A percentile compares a stretch with the other conserved stretches of the same genome.
Evolutionary conservation across 2,888 invertebrate genomes (phyloP).

Genomic region (Myopa testacea): DNA sequence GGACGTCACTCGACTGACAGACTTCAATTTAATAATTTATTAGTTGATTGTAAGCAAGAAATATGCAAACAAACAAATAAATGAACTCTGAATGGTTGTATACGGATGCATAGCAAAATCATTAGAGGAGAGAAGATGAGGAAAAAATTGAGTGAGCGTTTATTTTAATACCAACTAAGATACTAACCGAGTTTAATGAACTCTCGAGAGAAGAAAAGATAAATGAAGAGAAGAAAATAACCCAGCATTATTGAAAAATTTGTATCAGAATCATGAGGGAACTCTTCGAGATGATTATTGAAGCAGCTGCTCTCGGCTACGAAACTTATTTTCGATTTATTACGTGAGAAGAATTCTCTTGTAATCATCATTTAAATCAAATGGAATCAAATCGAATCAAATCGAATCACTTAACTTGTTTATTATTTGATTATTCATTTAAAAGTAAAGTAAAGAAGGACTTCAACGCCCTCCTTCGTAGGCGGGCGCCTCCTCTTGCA

Average conservation of each 20-base stretch:
- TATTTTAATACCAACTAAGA: neutral
- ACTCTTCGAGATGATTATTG: no score
- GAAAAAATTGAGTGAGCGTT: conserved; percentile 5
- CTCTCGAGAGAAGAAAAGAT: neutral
- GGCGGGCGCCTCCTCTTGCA: no score
- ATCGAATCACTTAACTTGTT: no score
- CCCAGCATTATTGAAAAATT: neutral
- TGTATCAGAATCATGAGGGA: neutral
- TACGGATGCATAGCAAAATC: neutral
- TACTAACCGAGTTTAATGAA: neutral
- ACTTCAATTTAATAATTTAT: conserved; percentile 64
- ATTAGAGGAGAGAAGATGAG: neutral
- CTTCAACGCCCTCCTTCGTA: no score
- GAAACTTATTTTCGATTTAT: no score
- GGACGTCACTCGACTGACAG: conserved; percentile 62
- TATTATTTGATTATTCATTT: no score
- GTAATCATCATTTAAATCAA: no score
- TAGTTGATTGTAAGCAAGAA: conserved; percentile 41
- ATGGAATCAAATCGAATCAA: no score
- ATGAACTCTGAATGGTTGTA: neutral
- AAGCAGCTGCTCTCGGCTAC: neutral
- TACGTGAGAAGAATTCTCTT: no score
- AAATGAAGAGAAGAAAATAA: neutral
- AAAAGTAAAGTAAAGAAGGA: no score
- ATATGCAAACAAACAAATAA: conserved; percentile 24